Evolutionary conservation across 1,140 invertebrate species (phyloP).

Genomic region (Heterodera schachtii): DNA sequence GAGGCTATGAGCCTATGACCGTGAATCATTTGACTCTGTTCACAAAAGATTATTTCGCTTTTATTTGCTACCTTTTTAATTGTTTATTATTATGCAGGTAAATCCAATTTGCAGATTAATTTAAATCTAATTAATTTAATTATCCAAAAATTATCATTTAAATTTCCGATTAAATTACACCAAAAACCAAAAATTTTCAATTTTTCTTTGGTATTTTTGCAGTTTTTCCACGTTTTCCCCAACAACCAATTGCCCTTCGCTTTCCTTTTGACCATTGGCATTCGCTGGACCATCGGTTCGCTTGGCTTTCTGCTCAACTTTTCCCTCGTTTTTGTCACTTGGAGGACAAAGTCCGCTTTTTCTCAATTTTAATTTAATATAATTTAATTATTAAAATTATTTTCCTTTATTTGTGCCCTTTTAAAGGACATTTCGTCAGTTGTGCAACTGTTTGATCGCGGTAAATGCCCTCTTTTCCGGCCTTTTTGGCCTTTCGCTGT

Average conservation of each 20-base stretch:
- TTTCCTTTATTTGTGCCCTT: not conserved
- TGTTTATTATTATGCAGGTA: no score
- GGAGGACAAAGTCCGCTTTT: not conserved
- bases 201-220: not conserved
- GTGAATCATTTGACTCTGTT: not conserved
- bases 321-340: constrained; percentile 5
- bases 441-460: constrained; percentile 10
- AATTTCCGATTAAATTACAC: no score
- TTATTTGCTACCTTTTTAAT: no score
- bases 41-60: no score
- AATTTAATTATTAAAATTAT: not conserved
- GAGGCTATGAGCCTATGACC: no score
- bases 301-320: not conserved
- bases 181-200: not conserved
- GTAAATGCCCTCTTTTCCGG: constrained; percentile 9
- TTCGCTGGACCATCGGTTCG: constrained; percentile 1
- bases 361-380: not conserved
- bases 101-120: no score
- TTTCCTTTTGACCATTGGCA: not conserved
- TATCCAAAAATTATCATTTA: no score
- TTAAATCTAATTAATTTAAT: no score
- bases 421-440: not conserved
- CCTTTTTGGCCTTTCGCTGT: constrained; percentile 8
- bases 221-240: not conserved
- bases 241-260: not conserved